A percentile compares a stretch with the other conserved stretches of the same genome.
phyloP scores from a whole-genome alignment of 2,113 vertebrate genomes.

The Vidua macroura region DNA sequence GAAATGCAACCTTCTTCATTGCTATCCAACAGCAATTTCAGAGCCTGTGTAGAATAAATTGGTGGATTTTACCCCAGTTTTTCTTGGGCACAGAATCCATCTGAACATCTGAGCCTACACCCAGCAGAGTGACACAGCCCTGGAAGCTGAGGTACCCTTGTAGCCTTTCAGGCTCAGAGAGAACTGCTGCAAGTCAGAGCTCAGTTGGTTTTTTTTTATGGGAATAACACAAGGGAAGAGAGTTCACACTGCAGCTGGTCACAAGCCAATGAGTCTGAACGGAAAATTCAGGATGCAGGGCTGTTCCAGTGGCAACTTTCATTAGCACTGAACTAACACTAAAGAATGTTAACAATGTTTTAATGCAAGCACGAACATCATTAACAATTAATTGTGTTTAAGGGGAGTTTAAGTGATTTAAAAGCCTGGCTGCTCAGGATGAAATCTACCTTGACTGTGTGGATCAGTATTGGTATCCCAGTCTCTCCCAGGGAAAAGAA shows the following conservation, averaged over 20 bases:
- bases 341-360: neutral
- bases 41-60: neutral
- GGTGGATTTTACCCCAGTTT: neutral
- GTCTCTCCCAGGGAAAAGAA: neutral
- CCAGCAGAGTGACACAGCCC: neutral
- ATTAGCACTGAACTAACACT: neutral
- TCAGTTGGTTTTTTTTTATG: neutral
- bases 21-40: neutral
- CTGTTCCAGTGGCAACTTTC: neutral
- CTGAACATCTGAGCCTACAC: neutral
- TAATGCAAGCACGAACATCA: neutral
- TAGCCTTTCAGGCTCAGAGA: neutral
- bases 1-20: neutral
- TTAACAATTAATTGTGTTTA: slow-evolving; percentile 37
- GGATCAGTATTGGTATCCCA: neutral
- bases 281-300: neutral
- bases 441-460: neutral
- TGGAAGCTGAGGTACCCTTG: neutral
- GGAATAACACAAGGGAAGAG: neutral
- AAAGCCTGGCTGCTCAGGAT: neutral
- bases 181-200: neutral
- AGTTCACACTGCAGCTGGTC: neutral
- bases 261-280: neutral
- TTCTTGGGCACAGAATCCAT: neutral
- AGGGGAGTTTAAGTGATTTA: slow-evolving; percentile 16